phyloP scores from a whole-genome alignment of 1,140 invertebrate species.

The Papilio polytes region DNA sequence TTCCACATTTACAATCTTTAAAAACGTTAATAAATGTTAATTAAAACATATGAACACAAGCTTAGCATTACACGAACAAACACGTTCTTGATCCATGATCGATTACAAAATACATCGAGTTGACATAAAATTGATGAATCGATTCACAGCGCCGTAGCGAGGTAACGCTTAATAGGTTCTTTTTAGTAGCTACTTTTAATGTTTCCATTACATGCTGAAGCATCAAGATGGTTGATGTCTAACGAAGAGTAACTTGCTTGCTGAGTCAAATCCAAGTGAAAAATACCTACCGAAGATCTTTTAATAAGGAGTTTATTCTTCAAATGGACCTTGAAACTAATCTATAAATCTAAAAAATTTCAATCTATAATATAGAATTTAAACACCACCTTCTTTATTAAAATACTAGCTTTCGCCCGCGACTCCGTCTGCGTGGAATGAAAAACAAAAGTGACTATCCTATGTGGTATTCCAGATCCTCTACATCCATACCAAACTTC shows the following conservation, averaged over 20 bases:
- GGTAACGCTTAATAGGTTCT: conserved; percentile 17
- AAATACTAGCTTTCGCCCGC: no score
- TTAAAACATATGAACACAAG: not conserved
- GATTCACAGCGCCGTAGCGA: not conserved
- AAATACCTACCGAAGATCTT: not conserved
- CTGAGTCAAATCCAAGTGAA: not conserved
- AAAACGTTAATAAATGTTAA: not conserved
- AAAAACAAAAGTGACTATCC: no score
- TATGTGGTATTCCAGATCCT: no score
- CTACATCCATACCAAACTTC: no score
- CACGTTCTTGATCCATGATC: conserved; percentile 1
- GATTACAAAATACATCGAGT: conserved; percentile 15
- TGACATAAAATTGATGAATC: conserved; percentile 24
- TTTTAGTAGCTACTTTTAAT: not conserved
- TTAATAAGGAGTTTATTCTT: no score
- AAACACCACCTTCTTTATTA: no score
- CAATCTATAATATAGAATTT: no score
- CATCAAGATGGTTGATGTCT: not conserved
- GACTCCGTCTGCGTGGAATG: no score
- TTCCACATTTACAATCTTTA: not conserved
- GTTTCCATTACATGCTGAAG: not conserved
- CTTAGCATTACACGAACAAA: not conserved
- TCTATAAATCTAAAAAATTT: no score
- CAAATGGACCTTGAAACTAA: no score
- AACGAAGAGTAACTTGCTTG: not conserved